Conservation (phyloP, 2,797 vertebrate species). For the Amazona finschi region DNA sequence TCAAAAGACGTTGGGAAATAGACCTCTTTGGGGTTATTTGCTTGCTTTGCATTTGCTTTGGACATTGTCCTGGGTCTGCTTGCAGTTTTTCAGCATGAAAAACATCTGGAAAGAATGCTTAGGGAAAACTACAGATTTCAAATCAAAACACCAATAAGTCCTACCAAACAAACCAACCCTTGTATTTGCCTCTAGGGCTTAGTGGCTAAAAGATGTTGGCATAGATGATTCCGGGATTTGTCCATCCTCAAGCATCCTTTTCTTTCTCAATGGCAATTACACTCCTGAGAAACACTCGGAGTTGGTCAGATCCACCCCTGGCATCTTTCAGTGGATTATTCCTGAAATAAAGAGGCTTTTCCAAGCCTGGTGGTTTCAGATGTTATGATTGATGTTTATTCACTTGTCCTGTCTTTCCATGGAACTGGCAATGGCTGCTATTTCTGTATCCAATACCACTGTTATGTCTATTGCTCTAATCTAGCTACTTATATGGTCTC, state of each 20-base stretch:
- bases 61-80: background rate
- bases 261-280: background rate
- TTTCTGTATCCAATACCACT: conserved; percentile 46
- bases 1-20: background rate
- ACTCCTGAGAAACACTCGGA: background rate
- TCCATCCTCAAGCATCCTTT: background rate
- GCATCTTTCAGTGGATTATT: conserved; percentile 16
- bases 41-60: background rate
- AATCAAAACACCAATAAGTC: conserved; percentile 1
- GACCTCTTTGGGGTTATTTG: background rate
- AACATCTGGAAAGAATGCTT: background rate
- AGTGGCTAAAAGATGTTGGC: background rate
- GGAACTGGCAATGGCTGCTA: conserved; percentile 10
- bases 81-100: background rate
- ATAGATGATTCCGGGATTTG: background rate
- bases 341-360: conserved; percentile 52
- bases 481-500: conserved; percentile 30
- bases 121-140: background rate
- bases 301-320: background rate
- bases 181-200: background rate
- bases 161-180: background rate
- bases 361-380: conserved; percentile 47
- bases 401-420: conserved; percentile 28
- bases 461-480: conserved; percentile 27
- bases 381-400: conserved; percentile 2